Base-by-base conservation (phyloP, 2,888 invertebrate genomes). In the Monoplex corrugatus region DNA sequence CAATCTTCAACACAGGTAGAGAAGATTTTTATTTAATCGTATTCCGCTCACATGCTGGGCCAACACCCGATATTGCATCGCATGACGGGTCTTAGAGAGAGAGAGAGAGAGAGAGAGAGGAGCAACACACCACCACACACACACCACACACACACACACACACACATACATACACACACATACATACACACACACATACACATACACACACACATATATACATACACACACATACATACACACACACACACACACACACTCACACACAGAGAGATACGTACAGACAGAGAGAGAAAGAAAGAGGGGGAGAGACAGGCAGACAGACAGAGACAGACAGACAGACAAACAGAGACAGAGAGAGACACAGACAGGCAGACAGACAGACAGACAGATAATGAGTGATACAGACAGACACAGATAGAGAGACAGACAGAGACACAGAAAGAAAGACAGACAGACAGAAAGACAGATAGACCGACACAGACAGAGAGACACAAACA, bases 171-270 rank as follows among this genome's bases (percentile, higher is more conserved):
- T 6, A 10, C 68, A 13, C 19, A 68, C 68, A 13, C 19, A 68
- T n/a, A 13, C 19, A 68, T n/a, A 68, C 19, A 68, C 68, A 68
- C 19, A 68, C 68, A 68, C 19, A 68, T n/a, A 68, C 28, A 68
- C 68, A 68, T 6, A 68, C 19, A 68, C 68, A 0, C 28, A 68
- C 6, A 68, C 68, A 68, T 6, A 68, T 0, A 68, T 6, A 68
- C 68, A 68, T n/a, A 68, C 68, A 68, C 68, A 68, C 68, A 68
- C 68, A 68, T n/a, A 68, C 68, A 68, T n/a, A 68, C 68, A 68
- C 68, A 68, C 68, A 68, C 68, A 68, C 68, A 68, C 68, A 68
- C 68, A 68, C 68, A 68, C 19, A 8, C 8, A 23, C 19, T 8
- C 68, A 23, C 13, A 23, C 68, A 68, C 5, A 68, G 28, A 6